Percentiles rank a stretch among this genome's conserved stretches.
phyloP scores from a whole-genome alignment of 2,113 vertebrate genomes.

The Sceloporus undulatus region DNA sequence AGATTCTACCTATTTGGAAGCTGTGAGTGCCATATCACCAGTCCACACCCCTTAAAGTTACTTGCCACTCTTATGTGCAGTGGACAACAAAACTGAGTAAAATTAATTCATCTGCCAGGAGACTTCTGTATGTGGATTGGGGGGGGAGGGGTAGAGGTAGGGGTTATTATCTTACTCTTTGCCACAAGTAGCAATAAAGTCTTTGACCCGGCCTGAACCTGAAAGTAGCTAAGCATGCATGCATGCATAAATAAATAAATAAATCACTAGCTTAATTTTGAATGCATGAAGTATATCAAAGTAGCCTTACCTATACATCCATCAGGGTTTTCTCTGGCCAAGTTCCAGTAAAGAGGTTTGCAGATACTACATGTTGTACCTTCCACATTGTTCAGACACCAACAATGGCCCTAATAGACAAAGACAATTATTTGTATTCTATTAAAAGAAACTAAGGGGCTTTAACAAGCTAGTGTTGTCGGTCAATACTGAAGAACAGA shows the following conservation, averaged over 20 bases:
- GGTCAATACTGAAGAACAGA: background rate
- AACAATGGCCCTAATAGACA: constrained; percentile 83
- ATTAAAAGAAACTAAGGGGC: background rate
- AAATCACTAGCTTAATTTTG: background rate
- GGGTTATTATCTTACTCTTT: background rate
- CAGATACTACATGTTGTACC: constrained; percentile 86
- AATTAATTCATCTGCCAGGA: background rate
- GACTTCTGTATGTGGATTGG: background rate
- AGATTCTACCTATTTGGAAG: no score
- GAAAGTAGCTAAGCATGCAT: background rate
- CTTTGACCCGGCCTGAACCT: background rate
- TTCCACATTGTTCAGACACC: constrained; percentile 84
- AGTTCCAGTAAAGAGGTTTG: constrained; percentile 92
- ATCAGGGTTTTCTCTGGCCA: constrained; percentile 79
- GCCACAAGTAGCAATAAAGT: background rate
- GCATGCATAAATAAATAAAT: no score
- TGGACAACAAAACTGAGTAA: no score
- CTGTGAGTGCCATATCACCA: no score
- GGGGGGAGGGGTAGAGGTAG: no score
- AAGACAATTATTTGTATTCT: constrained; percentile 32
- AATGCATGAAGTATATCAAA: accelerated
- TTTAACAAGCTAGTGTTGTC: no score
- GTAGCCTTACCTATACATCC: constrained; percentile 86
- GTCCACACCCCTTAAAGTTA: no score
- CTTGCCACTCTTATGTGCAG: no score